Evolutionary conservation across 2,797 vertebrate species (phyloP).

Genomic region (Leptatherina wallacei): DNA sequence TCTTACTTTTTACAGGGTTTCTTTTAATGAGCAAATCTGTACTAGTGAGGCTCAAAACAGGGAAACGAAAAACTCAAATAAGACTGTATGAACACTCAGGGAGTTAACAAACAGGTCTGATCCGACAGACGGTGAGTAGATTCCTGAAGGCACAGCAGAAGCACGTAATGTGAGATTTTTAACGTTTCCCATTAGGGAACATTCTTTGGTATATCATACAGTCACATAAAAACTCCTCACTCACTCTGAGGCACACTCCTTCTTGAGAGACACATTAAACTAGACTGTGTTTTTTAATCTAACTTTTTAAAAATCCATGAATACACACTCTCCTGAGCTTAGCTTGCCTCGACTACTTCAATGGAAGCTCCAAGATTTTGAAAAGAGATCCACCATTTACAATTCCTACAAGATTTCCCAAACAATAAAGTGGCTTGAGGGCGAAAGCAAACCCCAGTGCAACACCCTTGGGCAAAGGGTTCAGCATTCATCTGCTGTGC

Average conservation of each 20-base stretch:
- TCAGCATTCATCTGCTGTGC: conserved; percentile 48
- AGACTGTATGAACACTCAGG: conserved; percentile 16
- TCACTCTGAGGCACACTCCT: neutral
- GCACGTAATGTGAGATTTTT: conserved; percentile 32
- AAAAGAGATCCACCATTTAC: conserved; percentile 37
- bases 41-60: conserved; percentile 8
- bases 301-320: conserved; percentile 1
- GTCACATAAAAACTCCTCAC: conserved; percentile 16
- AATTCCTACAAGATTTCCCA: conserved; percentile 50
- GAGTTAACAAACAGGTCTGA: conserved; percentile 1
- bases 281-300: conserved; percentile 3
- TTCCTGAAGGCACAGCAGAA: conserved; percentile 27
- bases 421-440: conserved; percentile 29
- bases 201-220: conserved; percentile 13
- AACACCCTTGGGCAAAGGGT: conserved; percentile 38
- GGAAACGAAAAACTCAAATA: neutral
- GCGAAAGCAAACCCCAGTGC: conserved; percentile 40
- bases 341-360: conserved; percentile 31
- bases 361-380: conserved; percentile 36
- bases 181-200: conserved; percentile 24
- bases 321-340: conserved; percentile 6
- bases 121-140: neutral
- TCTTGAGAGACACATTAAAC: conserved; percentile 11
- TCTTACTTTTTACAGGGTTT: conserved; percentile 2
- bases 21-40: conserved; percentile 26